Conservation (phyloP, 2,113 vertebrate species). For the Xenopus laevis region DNA sequence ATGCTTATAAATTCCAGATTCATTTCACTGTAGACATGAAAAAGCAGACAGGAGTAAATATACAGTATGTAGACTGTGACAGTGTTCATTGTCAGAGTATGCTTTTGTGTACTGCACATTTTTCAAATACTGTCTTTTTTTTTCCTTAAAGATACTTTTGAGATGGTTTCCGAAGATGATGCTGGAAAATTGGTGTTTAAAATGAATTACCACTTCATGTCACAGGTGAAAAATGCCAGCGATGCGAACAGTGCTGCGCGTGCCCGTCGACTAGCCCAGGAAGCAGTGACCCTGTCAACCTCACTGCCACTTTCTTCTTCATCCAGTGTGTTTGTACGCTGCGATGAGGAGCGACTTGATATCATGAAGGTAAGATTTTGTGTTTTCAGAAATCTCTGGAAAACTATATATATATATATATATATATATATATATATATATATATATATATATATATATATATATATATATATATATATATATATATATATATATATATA, state of each 20-base stretch:
- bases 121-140: background rate
- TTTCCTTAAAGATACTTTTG: constrained; percentile 82
- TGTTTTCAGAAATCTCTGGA: too few species aligned
- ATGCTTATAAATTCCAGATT: too few species aligned
- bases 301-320: constrained; percentile 93
- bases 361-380: constrained; percentile 88
- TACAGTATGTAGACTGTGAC: too few species aligned
- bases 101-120: too few species aligned
- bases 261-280: constrained; percentile 91
- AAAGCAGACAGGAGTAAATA: too few species aligned
- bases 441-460: too few species aligned
- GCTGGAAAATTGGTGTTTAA: constrained; percentile 96
- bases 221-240: constrained; percentile 97
- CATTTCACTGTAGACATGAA: too few species aligned
- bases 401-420: too few species aligned
- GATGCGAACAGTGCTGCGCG: constrained; percentile 93
- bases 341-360: constrained; percentile 93
- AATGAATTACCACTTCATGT: constrained; percentile 99
- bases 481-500: too few species aligned
- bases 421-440: too few species aligned
- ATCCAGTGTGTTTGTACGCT: constrained; percentile 94
- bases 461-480: too few species aligned
- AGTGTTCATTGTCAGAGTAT: too few species aligned
- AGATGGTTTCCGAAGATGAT: constrained; percentile 97
- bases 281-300: constrained; percentile 95